Evolutionary conservation across 2,888 invertebrate genomes (phyloP).

Genomic region (Stramonita haemastoma): DNA sequence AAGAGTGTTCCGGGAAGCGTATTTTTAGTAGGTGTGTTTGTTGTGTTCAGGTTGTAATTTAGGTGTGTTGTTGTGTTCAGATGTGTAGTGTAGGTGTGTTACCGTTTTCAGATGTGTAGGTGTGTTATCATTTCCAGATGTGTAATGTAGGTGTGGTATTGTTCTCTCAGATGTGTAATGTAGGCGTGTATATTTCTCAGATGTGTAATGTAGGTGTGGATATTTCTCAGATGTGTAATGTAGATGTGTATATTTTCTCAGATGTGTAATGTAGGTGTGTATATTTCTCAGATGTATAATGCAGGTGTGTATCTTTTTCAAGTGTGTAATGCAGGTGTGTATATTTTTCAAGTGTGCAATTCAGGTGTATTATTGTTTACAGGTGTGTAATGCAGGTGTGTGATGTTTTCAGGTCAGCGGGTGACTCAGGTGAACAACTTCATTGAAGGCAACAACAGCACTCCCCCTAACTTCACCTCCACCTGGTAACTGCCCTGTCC

Average conservation of each 20-base stretch:
- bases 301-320: not conserved
- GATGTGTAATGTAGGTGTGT: not conserved
- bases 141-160: too few species aligned
- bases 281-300: not conserved
- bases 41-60: not conserved
- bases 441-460: constrained; percentile 82
- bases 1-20: too few species aligned
- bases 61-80: not conserved
- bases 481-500: not conserved
- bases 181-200: not conserved
- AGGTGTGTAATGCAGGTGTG: not conserved
- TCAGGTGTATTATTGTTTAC: not conserved
- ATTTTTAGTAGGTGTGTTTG: too few species aligned
- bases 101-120: not conserved
- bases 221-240: too few species aligned
- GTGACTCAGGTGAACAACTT: constrained; percentile 78
- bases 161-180: too few species aligned
- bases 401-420: constrained; percentile 26
- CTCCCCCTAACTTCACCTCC: constrained; percentile 68
- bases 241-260: too few species aligned
- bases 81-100: not conserved
- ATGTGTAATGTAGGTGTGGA: not conserved
- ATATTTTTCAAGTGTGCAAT: not conserved
- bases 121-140: too few species aligned
- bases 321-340: not conserved